Evolutionary conservation across 2,888 invertebrate species (phyloP).

Genomic region (Nowickia ferox): DNA sequence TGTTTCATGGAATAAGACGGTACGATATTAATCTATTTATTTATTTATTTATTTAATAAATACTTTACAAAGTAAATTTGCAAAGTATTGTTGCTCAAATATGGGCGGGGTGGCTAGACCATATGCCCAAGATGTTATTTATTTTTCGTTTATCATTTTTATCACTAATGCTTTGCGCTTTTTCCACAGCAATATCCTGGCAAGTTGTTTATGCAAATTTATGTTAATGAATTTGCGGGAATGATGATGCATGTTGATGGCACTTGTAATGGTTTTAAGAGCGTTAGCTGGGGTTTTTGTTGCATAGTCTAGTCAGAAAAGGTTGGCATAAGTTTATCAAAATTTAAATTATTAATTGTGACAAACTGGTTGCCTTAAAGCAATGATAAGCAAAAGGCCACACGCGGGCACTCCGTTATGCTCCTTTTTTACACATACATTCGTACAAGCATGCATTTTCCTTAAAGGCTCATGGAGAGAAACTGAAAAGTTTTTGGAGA

Average conservation of each 20-base stretch:
- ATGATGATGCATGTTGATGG: conserved; percentile 27
- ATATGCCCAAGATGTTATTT: too few species aligned
- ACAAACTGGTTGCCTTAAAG: conserved; percentile 11
- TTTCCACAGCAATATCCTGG: conserved; percentile 18
- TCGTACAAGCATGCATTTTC: too few species aligned
- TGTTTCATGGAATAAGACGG: not conserved
- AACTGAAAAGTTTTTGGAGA: not conserved
- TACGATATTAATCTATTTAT: too few species aligned
- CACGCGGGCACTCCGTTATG: too few species aligned
- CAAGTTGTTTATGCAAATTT: conserved; percentile 59
- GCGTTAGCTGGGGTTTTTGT: not conserved
- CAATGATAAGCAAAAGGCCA: too few species aligned
- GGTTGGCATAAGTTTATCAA: not conserved
- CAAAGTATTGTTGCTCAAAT: too few species aligned
- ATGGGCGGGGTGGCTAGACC: too few species aligned
- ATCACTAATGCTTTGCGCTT: conserved; percentile 51
- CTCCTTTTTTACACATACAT: too few species aligned
- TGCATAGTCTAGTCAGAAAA: conserved; percentile 1
- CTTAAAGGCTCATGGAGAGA: not conserved
- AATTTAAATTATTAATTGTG: conserved; percentile 9
- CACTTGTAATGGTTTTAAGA: not conserved
- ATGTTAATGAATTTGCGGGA: conserved; percentile 62
- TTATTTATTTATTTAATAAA: too few species aligned
- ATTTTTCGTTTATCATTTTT: conserved; percentile 15
- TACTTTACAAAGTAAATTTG: too few species aligned